Evolutionary conservation across 30 jellyfish, hydroid and myxozoan genomes (phyloP).

Genomic region (Hydractinia symbiolongicarpus): DNA sequence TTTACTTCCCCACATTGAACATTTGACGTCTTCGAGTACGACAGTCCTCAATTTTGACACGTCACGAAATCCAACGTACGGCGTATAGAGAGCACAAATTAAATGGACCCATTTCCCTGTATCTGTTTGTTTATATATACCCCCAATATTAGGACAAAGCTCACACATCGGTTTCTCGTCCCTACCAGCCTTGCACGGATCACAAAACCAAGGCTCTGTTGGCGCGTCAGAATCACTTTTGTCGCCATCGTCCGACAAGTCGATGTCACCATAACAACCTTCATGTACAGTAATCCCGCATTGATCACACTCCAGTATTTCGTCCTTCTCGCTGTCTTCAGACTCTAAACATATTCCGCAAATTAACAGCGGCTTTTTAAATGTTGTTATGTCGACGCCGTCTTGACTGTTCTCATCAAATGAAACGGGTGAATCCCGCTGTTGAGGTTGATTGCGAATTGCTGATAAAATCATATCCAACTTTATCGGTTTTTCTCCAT

Average conservation of each 20-base stretch:
- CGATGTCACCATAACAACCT: slow-evolving; percentile 94
- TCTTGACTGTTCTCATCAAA: background rate
- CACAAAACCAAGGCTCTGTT: slow-evolving; percentile 98
- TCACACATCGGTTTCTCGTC: slow-evolving; percentile 56
- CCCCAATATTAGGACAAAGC: slow-evolving; percentile 90
- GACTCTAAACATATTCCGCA: slow-evolving; percentile 87
- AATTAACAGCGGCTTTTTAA: slow-evolving; percentile 30
- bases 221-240: slow-evolving; percentile 79
- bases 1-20: slow-evolving; percentile 76
- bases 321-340: slow-evolving; percentile 81
- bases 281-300: slow-evolving; percentile 95
- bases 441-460: background rate
- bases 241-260: slow-evolving; percentile 38
- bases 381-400: background rate
- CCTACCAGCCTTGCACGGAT: slow-evolving; percentile 85
- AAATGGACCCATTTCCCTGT: slow-evolving; percentile 93
- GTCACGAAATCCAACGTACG: slow-evolving; percentile 84
- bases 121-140: slow-evolving; percentile 76
- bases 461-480: background rate
- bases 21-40: slow-evolving; percentile 68
- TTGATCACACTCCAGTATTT: slow-evolving; percentile 79
- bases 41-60: slow-evolving; percentile 70
- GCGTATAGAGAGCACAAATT: slow-evolving; percentile 91
- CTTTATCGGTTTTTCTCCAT: slow-evolving; percentile 11
- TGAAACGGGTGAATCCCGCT: background rate